Percentiles rank a stretch among this genome's conserved stretches.
Evolutionary conservation across 2,888 invertebrate genomes (phyloP).

Genomic region (Macrosiphum euphorbiae): DNA sequence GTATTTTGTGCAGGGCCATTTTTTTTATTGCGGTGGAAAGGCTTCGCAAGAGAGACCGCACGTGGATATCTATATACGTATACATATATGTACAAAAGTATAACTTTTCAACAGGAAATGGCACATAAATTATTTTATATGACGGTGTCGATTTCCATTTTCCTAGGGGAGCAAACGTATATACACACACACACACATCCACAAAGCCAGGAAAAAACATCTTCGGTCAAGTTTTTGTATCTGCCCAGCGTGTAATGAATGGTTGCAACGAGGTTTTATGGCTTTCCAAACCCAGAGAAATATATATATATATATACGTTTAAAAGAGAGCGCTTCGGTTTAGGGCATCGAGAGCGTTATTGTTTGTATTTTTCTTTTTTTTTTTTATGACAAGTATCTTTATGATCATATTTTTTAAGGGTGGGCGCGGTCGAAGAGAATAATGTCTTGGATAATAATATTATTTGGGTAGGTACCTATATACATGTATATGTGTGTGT

Average conservation of each 20-base stretch:
- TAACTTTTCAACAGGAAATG: constrained; percentile 59
- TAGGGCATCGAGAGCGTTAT: constrained; percentile 37
- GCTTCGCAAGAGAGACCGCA: constrained; percentile 30
- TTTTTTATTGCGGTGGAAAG: constrained; percentile 50
- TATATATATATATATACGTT: background rate
- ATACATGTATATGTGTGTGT: background rate
- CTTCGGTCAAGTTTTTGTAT: constrained; percentile 60
- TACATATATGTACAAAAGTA: background rate
- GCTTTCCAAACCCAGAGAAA: background rate
- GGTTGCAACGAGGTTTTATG: constrained; percentile 54
- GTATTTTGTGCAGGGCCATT: constrained; percentile 31
- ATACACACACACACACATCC: background rate
- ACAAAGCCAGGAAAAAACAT: constrained; percentile 24
- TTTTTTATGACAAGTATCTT: constrained; percentile 39
- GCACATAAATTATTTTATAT: constrained; percentile 64
- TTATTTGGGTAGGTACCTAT: constrained; percentile 29
- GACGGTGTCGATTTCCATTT: constrained; percentile 65
- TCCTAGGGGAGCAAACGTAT: constrained; percentile 33
- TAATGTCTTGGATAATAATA: constrained; percentile 25
- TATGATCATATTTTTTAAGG: constrained; percentile 31
- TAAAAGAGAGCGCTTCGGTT: background rate
- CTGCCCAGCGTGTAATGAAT: constrained; percentile 58
- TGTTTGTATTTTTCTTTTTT: constrained; percentile 44
- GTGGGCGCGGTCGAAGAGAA: background rate
- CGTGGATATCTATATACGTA: background rate